These are phyloP conservation scores for Eupelmus urozonus DNA, from an alignment of 2,888 invertebrate genomes.

Conservation along the genomic window DNA sequence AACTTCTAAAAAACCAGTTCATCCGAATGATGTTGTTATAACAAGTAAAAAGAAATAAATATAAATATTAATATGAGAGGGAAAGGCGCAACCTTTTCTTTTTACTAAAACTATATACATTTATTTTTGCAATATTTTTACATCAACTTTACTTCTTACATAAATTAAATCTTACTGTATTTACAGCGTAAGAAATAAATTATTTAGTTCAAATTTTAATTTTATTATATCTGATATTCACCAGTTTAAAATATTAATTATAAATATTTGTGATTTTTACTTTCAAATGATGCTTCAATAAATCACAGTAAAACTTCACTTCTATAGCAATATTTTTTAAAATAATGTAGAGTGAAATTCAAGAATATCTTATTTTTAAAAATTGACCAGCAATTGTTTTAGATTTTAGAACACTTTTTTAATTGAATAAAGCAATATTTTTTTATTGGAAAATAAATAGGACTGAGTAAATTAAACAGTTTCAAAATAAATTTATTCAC, in stretches of 20 bases:
- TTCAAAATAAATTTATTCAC: slow-evolving; percentile 46
- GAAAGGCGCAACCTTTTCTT: slow-evolving; percentile 45
- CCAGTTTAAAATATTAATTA: not conserved
- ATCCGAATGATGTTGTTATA: not conserved
- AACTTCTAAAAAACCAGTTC: slow-evolving; percentile 62
- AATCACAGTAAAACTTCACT: slow-evolving; percentile 31
- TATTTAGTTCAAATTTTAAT: not conserved
- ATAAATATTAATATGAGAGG: slow-evolving; percentile 2
- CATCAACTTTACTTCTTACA: slow-evolving; percentile 41
- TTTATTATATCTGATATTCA: not conserved
- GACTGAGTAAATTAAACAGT: slow-evolving; percentile 34
- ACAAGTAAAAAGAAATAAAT: slow-evolving; percentile 5
- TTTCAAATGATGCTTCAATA: slow-evolving; percentile 17
- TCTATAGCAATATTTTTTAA: slow-evolving; percentile 45
- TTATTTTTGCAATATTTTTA: slow-evolving; percentile 61
- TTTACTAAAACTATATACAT: slow-evolving; percentile 62
- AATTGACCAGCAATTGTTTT: not conserved
- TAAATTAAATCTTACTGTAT: slow-evolving; percentile 29
- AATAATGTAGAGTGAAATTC: slow-evolving; percentile 35
- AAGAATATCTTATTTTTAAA: not conserved
- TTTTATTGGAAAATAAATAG: slow-evolving; percentile 28
- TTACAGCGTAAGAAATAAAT: slow-evolving; percentile 6
- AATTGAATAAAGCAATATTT: not conserved
- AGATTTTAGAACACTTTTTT: slow-evolving; percentile 16
- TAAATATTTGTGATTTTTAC: not conserved